These are phyloP conservation scores for Drosophila pruinosa DNA, from an alignment of 1,140 invertebrate genomes.

Conservation along the genomic window DNA sequence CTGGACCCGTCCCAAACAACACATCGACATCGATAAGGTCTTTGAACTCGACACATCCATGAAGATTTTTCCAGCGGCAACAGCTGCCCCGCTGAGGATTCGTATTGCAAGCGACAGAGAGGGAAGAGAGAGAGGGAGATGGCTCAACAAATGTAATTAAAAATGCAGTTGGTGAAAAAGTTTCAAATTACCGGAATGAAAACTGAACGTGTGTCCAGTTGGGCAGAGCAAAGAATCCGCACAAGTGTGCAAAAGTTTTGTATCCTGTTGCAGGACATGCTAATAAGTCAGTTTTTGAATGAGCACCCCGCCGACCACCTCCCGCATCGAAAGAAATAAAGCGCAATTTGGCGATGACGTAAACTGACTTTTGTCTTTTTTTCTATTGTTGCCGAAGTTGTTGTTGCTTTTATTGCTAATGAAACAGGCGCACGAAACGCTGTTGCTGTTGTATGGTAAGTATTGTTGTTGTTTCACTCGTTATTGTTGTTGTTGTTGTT, in stretches of 20 bases:
- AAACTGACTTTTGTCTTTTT: conserved; percentile 52
- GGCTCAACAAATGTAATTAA: conserved; percentile 74
- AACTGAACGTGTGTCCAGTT: conserved; percentile 54
- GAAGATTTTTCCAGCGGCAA: conserved; percentile 63
- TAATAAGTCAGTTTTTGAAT: conserved; percentile 63
- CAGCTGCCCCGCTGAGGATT: conserved; percentile 51
- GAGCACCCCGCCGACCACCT: background rate
- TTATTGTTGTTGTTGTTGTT: conserved; percentile 29
- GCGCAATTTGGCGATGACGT: conserved; percentile 78
- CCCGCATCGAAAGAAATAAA: conserved; percentile 31
- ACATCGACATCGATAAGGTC: conserved; percentile 56
- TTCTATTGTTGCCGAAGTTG: conserved; percentile 31
- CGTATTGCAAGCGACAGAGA: background rate
- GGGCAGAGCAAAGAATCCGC: conserved; percentile 49
- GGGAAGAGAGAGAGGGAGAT: background rate
- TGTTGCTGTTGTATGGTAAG: background rate
- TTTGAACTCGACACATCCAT: conserved; percentile 67
- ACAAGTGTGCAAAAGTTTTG: conserved; percentile 64
- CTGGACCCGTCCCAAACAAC: conserved; percentile 11
- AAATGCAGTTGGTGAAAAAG: conserved; percentile 57
- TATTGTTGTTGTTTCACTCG: background rate
- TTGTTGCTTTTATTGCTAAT: conserved; percentile 47
- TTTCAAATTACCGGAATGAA: conserved; percentile 70
- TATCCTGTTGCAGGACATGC: conserved; percentile 80
- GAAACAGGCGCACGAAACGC: conserved; percentile 42